Percentiles rank a stretch among this genome's conserved stretches.
Conservation (phyloP, 2,888 invertebrate species). For the Andrena hattorfiana region DNA sequence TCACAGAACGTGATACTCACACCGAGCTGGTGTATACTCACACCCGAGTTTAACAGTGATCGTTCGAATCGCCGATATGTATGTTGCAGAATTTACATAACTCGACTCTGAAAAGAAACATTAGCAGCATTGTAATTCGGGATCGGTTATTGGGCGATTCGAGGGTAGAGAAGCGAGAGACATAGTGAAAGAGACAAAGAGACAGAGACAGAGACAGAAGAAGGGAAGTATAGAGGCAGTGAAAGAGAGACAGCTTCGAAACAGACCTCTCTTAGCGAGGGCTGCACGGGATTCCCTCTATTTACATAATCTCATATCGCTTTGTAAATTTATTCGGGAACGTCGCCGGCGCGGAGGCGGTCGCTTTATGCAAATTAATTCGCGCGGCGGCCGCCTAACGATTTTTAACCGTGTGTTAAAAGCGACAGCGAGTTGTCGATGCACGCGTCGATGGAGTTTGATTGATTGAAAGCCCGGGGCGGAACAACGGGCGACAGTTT, state of each 20-base stretch:
- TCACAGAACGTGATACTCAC: constrained; percentile 56
- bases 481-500: constrained; percentile 34
- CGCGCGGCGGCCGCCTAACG: constrained; percentile 25
- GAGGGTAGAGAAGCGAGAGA: neutral
- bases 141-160: constrained; percentile 13
- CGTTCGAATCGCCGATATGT: constrained; percentile 66
- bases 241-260: neutral
- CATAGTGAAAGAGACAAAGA: neutral
- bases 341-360: constrained; percentile 13
- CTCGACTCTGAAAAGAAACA: constrained; percentile 68
- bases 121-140: constrained; percentile 55
- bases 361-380: constrained; percentile 62
- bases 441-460: constrained; percentile 24
- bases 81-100: constrained; percentile 68
- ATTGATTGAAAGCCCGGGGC: constrained; percentile 40
- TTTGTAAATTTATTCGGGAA: constrained; percentile 71
- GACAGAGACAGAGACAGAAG: neutral
- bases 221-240: neutral
- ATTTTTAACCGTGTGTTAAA: constrained; percentile 67
- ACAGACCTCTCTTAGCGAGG: neutral
- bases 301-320: constrained; percentile 71
- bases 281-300: neutral
- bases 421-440: constrained; percentile 43
- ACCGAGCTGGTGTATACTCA: constrained; percentile 59
- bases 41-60: constrained; percentile 61